Evolutionary conservation across 1,140 invertebrate species (phyloP).

Genomic region (Liolophura sinensis): DNA sequence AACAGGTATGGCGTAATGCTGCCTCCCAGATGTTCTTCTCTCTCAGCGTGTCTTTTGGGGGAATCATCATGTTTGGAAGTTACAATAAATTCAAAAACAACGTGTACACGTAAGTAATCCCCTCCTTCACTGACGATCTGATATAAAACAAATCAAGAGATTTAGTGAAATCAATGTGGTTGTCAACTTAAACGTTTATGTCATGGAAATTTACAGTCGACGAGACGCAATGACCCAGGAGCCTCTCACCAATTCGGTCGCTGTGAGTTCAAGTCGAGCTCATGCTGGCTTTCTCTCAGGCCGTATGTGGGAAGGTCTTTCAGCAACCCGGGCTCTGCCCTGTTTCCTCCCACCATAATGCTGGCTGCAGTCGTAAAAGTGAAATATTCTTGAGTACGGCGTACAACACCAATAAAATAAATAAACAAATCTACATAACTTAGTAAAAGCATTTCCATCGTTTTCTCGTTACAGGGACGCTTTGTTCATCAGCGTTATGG

Average conservation of each 20-base stretch:
- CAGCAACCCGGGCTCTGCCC: too few relatives aligned
- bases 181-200: neutral
- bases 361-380: too few relatives aligned
- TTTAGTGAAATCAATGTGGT: neutral
- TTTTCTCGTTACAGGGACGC: conserved; percentile 69
- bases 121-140: conserved; percentile 4
- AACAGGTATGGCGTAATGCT: conserved; percentile 85
- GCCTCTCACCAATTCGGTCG: too few relatives aligned
- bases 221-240: neutral
- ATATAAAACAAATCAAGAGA: conserved; percentile 6
- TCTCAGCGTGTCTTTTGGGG: conserved; percentile 87
- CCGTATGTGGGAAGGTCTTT: neutral
- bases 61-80: conserved; percentile 90
- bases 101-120: conserved; percentile 66
- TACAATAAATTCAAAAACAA: conserved; percentile 93
- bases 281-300: too few relatives aligned
- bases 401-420: too few relatives aligned
- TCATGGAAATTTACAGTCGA: neutral
- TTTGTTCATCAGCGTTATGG: conserved; percentile 91
- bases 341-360: too few relatives aligned
- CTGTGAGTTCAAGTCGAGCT: too few relatives aligned
- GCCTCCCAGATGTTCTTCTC: conserved; percentile 93
- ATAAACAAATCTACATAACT: too few relatives aligned
- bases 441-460: too few relatives aligned
- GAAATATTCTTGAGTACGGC: too few relatives aligned